Evolutionary conservation across 2,888 invertebrate genomes (phyloP).

Genomic region (Acrocyrtus sp.): DNA sequence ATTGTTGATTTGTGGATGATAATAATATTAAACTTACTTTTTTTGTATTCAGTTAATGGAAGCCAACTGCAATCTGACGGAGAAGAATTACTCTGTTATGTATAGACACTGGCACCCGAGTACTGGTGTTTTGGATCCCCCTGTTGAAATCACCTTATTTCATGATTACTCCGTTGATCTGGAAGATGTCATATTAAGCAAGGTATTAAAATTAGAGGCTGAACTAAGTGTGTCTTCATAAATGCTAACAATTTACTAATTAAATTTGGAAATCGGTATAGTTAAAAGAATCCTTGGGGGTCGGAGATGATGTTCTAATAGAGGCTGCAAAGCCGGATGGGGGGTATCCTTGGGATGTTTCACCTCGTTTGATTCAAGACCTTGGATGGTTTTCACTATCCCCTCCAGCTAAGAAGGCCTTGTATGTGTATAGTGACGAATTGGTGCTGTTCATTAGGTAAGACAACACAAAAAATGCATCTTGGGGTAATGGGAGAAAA

Average conservation of each 20-base stretch:
- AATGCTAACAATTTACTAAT: neutral
- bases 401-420: conserved; percentile 34
- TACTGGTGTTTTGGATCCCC: conserved; percentile 26
- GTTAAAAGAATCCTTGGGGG: conserved; percentile 23
- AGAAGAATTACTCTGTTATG: conserved; percentile 36
- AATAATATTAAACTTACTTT: no score
- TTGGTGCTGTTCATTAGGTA: conserved; percentile 50
- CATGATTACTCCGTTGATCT: conserved; percentile 55
- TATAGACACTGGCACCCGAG: conserved; percentile 53
- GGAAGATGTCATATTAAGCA: conserved; percentile 50
- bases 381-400: conserved; percentile 40
- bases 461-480: no score
- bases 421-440: conserved; percentile 56
- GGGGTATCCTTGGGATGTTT: conserved; percentile 35
- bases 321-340: conserved; percentile 42
- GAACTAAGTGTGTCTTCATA: no score
- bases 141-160: conserved; percentile 51
- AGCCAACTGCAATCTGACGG: conserved; percentile 17
- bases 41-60: conserved; percentile 23
- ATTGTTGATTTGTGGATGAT: no score
- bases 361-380: conserved; percentile 27
- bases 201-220: no score
- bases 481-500: neutral
- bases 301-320: conserved; percentile 20
- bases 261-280: conserved; percentile 2